phyloP scores from a whole-genome alignment of 2,888 invertebrate species.

The Synergus itoensis region DNA sequence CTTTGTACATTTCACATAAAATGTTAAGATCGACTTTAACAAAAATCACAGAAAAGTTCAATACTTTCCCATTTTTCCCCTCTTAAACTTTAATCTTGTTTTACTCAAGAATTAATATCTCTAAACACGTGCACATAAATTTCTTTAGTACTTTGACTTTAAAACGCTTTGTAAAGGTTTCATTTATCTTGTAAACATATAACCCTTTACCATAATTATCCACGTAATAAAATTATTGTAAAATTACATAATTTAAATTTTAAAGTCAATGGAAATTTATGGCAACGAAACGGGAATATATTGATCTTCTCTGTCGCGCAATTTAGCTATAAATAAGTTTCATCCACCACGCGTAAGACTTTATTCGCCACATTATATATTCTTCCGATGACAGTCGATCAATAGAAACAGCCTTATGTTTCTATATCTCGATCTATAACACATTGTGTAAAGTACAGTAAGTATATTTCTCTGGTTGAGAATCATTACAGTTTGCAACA shows the following conservation, averaged over 20 bases:
- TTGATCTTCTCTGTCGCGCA: constrained; percentile 30
- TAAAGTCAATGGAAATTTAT: constrained; percentile 34
- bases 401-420: constrained; percentile 12
- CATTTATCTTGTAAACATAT: background rate
- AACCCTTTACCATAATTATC: background rate
- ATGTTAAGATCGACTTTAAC: background rate
- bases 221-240: background rate
- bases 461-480: constrained; percentile 4
- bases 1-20: constrained; percentile 24
- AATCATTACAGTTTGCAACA: background rate
- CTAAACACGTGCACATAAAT: background rate
- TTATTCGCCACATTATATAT: constrained; percentile 33
- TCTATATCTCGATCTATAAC: constrained; percentile 5
- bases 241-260: constrained; percentile 12
- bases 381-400: constrained; percentile 35
- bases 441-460: background rate
- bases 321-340: constrained; percentile 39
- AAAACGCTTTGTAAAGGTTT: background rate
- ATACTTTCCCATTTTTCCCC: background rate
- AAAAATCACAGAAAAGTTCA: background rate
- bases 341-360: constrained; percentile 34
- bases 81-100: too few relatives aligned
- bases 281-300: constrained; percentile 25
- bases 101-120: background rate
- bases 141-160: background rate